Evolutionary conservation across 92 coral and sea anemone species (phyloP).

Genomic region (Meandrina meandrites): DNA sequence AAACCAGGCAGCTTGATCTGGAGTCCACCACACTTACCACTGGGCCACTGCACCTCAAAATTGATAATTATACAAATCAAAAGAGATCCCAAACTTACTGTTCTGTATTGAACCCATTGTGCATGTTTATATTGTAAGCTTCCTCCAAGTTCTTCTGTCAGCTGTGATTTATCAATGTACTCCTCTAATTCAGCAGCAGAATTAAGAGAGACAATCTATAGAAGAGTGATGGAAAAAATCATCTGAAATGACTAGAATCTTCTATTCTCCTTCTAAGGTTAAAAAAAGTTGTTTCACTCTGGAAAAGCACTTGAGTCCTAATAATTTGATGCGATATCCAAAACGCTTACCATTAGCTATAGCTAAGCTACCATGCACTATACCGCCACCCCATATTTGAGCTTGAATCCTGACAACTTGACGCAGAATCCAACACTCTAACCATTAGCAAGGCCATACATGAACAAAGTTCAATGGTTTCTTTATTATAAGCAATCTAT

Average conservation of each 20-base stretch:
- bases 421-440: too few species aligned
- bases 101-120: conserved; percentile 96
- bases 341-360: too few species aligned
- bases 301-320: too few species aligned
- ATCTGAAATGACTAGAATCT: not conserved
- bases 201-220: conserved; percentile 74
- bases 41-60: not conserved
- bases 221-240: not conserved
- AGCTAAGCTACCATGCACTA: too few species aligned
- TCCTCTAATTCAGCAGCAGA: conserved; percentile 67
- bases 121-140: conserved; percentile 74
- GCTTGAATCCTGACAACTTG: too few species aligned
- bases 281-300: not conserved
- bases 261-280: not conserved
- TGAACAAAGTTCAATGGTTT: too few species aligned
- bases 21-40: not conserved
- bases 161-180: conserved; percentile 73
- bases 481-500: too few species aligned
- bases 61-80: not conserved
- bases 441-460: too few species aligned
- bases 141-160: conserved; percentile 88
- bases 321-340: too few species aligned
- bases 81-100: conserved; percentile 58
- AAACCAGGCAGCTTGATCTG: not conserved
- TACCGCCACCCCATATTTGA: too few species aligned